phyloP scores from a whole-genome alignment of 2,888 invertebrate genomes.

The Caradrina kadenii region DNA sequence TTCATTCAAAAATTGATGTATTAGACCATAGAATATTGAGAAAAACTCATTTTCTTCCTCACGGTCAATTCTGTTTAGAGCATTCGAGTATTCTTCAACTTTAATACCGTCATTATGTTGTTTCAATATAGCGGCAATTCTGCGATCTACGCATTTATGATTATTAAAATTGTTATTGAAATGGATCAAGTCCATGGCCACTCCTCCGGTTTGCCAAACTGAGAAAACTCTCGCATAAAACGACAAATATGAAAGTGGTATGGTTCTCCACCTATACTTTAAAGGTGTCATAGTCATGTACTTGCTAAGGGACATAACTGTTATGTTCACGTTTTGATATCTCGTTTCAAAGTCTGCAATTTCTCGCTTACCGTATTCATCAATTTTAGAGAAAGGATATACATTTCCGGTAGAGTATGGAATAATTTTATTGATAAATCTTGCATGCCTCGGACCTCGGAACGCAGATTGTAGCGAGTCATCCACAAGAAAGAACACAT shows the following conservation, averaged over 20 bases:
- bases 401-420: constrained; percentile 61
- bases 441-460: constrained; percentile 66
- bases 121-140: constrained; percentile 75
- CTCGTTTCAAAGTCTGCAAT: constrained; percentile 74
- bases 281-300: constrained; percentile 88
- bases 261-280: constrained; percentile 84
- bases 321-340: constrained; percentile 84
- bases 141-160: constrained; percentile 67
- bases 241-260: constrained; percentile 81
- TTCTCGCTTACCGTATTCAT: constrained; percentile 70
- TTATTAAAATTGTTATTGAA: constrained; percentile 73
- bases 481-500: constrained; percentile 81
- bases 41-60: constrained; percentile 77
- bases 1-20: constrained; percentile 76
- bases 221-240: constrained; percentile 89
- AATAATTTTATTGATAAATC: constrained; percentile 72
- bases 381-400: constrained; percentile 60
- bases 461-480: constrained; percentile 70
- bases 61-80: constrained; percentile 73
- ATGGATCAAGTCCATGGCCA: constrained; percentile 79
- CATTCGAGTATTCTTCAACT: constrained; percentile 73
- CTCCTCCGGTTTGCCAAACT: constrained; percentile 90
- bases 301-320: constrained; percentile 78
- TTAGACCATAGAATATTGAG: constrained; percentile 69
- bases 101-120: constrained; percentile 83